Evolutionary conservation across 2,113 vertebrate species (phyloP).

Genomic region (Eleginops maclovinus): DNA sequence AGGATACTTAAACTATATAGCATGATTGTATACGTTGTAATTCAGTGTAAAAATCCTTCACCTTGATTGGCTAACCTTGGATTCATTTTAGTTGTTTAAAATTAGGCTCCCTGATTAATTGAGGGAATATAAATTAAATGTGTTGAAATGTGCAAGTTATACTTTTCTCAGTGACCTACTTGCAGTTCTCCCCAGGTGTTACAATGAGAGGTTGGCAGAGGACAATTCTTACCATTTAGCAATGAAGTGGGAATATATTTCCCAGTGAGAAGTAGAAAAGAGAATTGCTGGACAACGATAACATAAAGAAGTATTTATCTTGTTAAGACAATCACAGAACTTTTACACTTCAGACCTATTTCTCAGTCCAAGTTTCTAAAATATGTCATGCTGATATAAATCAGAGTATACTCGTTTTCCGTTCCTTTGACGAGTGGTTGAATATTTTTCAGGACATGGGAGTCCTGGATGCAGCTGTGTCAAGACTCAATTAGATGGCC

Average conservation of each 20-base stretch:
- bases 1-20: background rate
- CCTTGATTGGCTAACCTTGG: constrained; percentile 17
- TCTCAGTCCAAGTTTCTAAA: background rate
- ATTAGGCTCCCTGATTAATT: constrained; percentile 30
- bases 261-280: background rate
- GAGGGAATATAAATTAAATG: background rate
- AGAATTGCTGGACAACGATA: background rate
- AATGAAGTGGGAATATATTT: constrained; percentile 10
- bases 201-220: constrained; percentile 7
- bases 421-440: constrained; percentile 6
- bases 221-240: constrained; percentile 19
- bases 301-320: background rate
- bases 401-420: constrained; percentile 5
- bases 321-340: background rate
- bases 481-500: constrained; percentile 35
- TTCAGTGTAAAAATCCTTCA: constrained; percentile 21
- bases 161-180: constrained; percentile 27
- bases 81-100: constrained; percentile 24
- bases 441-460: constrained; percentile 16
- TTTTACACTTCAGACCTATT: constrained; percentile 1
- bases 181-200: constrained; percentile 18
- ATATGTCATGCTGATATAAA: constrained; percentile 6
- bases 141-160: constrained; percentile 5
- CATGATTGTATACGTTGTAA: background rate
- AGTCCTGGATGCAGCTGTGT: constrained; percentile 39